These are phyloP conservation scores for Euglossa dilemma DNA, from an alignment of 1,140 invertebrate genomes.

Conservation along the genomic window DNA sequence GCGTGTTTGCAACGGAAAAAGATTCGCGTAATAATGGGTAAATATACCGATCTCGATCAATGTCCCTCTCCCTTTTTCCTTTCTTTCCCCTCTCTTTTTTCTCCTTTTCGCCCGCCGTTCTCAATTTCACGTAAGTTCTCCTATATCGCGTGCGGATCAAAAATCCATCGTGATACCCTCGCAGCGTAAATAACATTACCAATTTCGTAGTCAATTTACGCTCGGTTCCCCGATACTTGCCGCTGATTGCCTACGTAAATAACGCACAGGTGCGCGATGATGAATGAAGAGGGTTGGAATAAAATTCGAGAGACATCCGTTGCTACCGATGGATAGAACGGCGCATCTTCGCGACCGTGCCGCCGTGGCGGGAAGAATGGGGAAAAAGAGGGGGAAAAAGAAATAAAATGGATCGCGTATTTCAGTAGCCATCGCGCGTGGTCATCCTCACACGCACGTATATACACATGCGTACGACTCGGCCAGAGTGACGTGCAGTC, in stretches of 20 bases:
- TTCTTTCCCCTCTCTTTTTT: too few relatives aligned
- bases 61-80: too few relatives aligned
- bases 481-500: neutral
- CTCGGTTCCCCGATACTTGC: neutral
- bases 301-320: neutral
- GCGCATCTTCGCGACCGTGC: too few relatives aligned
- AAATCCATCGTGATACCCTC: neutral
- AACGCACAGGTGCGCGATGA: neutral
- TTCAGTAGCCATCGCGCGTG: conserved; percentile 66
- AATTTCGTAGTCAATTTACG: conserved; percentile 32
- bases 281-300: neutral
- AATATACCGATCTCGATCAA: conserved; percentile 11
- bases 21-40: conserved; percentile 3
- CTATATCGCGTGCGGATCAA: conserved; percentile 29
- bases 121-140: conserved; percentile 8
- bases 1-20: neutral
- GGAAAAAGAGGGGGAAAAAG: too few relatives aligned
- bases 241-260: conserved; percentile 2
- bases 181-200: conserved; percentile 18
- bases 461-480: neutral
- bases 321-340: neutral
- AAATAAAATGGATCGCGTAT: conserved; percentile 69
- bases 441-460: conserved; percentile 32
- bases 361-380: too few relatives aligned
- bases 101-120: neutral